Percentiles rank a stretch among this genome's conserved stretches.
phyloP scores from a whole-genome alignment of 2,888 invertebrate genomes.

The Acanthococcus lagerstroemiae region DNA sequence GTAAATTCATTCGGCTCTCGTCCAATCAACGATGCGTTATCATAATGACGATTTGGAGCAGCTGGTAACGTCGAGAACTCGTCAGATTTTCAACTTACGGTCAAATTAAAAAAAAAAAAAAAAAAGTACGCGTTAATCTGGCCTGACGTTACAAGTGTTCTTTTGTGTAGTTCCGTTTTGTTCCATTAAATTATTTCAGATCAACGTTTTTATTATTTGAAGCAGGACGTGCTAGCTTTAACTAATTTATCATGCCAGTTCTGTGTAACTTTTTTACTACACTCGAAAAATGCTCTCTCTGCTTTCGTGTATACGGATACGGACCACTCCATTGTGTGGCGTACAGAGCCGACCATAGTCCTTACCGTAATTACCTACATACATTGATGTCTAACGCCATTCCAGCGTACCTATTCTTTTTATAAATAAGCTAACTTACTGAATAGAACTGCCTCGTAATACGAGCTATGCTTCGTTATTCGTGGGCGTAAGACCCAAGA shows the following conservation, averaged over 20 bases:
- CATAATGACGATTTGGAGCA: too few species aligned
- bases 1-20: too few species aligned
- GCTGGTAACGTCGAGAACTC: too few species aligned
- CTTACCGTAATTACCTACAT: constrained; percentile 23
- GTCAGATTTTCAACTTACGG: not conserved
- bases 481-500: constrained; percentile 10
- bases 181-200: constrained; percentile 27
- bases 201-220: constrained; percentile 25
- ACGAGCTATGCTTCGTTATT: constrained; percentile 10
- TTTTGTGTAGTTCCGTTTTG: constrained; percentile 14
- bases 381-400: constrained; percentile 29
- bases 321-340: not conserved
- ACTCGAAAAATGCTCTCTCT: not conserved
- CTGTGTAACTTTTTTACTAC: constrained; percentile 1
- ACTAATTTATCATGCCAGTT: constrained; percentile 23
- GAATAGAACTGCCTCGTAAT: constrained; percentile 26
- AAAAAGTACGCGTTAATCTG: not conserved
- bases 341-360: constrained; percentile 2
- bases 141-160: constrained; percentile 20
- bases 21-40: too few species aligned
- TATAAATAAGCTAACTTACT: constrained; percentile 19
- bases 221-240: constrained; percentile 20
- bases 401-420: constrained; percentile 20
- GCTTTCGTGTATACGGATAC: constrained; percentile 1
- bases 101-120: not conserved